Evolutionary conservation across 30 jellyfish, hydroid and myxozoan species (phyloP).

Genomic region (Haliclystus octoradiatus): DNA sequence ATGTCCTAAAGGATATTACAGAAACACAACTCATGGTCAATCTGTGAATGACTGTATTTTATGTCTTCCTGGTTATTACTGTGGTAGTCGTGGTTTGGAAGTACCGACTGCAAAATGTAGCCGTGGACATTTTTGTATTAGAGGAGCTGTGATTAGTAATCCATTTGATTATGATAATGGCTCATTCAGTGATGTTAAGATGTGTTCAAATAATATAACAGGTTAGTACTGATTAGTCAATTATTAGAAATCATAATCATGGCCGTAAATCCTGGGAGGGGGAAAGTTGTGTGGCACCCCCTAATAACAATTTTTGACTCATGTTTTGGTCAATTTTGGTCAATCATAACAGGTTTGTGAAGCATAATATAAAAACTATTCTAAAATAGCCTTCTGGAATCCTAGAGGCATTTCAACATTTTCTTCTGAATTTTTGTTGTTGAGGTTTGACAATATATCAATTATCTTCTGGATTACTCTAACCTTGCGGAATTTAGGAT

Average conservation of each 20-base stretch:
- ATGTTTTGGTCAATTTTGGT: too few species aligned
- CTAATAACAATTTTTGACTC: too few species aligned
- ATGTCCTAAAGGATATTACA: constrained; percentile 85
- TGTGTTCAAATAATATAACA: constrained; percentile 76
- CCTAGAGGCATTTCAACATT: too few species aligned
- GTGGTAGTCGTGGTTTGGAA: constrained; percentile 64
- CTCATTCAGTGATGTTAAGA: constrained; percentile 51
- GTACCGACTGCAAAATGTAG: constrained; percentile 65
- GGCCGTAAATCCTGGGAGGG: too few species aligned
- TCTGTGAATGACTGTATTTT: constrained; percentile 53
- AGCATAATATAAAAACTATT: too few species aligned
- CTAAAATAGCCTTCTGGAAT: too few species aligned
- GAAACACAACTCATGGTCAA: constrained; percentile 61
- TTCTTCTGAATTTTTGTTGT: too few species aligned
- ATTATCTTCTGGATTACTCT: constrained; percentile 61
- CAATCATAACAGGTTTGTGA: too few species aligned
- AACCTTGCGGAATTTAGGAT: too few species aligned
- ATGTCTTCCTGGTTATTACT: constrained; percentile 68
- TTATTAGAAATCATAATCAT: too few species aligned
- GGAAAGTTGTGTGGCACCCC: too few species aligned
- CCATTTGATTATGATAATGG: constrained; percentile 68
- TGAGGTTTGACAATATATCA: constrained; percentile 55
- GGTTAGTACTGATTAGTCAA: constrained; percentile 42
- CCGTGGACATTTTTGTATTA: constrained; percentile 85
- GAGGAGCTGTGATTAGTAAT: constrained; percentile 62